Percentiles rank a stretch among this genome's conserved stretches.
Evolutionary conservation across 2,113 vertebrate species (phyloP).

Genomic region (Turnix velox): DNA sequence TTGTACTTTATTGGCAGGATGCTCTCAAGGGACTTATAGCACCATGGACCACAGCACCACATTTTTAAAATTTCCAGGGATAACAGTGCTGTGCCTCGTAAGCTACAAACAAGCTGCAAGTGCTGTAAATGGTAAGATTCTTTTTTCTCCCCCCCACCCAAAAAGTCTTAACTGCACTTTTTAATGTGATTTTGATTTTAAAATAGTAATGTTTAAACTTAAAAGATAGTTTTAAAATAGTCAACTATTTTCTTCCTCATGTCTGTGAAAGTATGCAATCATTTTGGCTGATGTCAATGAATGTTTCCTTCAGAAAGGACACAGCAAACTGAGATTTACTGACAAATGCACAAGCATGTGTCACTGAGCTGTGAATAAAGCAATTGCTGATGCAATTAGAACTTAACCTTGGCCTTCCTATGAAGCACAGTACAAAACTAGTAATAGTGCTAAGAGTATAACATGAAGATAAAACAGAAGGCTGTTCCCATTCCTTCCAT

Average conservation of each 20-base stretch:
- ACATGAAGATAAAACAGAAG: constrained; percentile 34
- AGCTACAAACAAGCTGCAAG: no score
- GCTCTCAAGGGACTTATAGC: not conserved
- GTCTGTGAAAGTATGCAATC: not conserved
- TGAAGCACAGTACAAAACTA: not conserved
- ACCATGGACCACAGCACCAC: not conserved
- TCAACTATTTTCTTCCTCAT: not conserved
- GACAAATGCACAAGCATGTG: not conserved
- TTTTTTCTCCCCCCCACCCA: not conserved
- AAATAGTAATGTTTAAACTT: not conserved
- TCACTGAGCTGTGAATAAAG: constrained; percentile 6
- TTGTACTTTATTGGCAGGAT: not conserved
- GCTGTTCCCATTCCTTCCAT: constrained; percentile 14
- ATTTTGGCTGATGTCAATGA: not conserved
- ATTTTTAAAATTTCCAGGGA: not conserved
- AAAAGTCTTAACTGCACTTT: not conserved
- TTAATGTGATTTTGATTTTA: not conserved
- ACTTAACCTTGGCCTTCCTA: constrained; percentile 24
- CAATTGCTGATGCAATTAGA: constrained; percentile 34
- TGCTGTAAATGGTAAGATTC: no score
- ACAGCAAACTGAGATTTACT: not conserved
- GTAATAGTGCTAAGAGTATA: not conserved
- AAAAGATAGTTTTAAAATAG: not conserved
- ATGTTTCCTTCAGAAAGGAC: not conserved
- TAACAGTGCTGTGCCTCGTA: not conserved